Percentiles rank a stretch among this genome's conserved stretches.
Conservation (phyloP, 2,888 invertebrate genomes). For the Stenotaenia linearis region DNA sequence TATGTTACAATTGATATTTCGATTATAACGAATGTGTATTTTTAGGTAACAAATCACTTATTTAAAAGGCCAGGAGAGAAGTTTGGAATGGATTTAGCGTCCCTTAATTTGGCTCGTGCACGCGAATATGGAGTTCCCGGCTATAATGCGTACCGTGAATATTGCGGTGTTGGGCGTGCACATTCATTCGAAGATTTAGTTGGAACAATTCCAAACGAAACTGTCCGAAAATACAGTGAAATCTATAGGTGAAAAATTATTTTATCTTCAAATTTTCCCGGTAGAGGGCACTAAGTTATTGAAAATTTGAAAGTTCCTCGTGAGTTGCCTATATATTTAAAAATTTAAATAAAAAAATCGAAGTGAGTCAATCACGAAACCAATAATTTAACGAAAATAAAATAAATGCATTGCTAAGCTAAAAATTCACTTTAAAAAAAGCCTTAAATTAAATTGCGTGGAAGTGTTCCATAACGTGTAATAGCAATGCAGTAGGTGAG, state of each 20-base stretch:
- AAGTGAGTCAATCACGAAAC: no score
- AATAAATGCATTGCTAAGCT: background rate
- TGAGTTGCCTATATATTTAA: background rate
- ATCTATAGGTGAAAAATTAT: conserved; percentile 38
- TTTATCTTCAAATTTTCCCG: background rate
- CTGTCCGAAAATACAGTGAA: conserved; percentile 40
- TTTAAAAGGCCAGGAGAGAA: conserved; percentile 41
- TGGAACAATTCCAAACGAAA: conserved; percentile 41
- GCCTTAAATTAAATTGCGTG: background rate
- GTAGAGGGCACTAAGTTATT: background rate
- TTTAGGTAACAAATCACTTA: conserved; percentile 41
- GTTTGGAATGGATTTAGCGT: conserved; percentile 42
- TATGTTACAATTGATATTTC: background rate
- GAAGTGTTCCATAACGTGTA: no score
- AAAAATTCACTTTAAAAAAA: background rate
- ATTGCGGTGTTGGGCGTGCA: conserved; percentile 43
- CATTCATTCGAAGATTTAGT: conserved; percentile 40
- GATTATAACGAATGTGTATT: background rate
- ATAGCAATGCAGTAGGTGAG: background rate
- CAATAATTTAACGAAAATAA: no score
- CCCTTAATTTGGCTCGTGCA: conserved; percentile 41
- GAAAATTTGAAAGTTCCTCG: background rate
- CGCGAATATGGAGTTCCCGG: conserved; percentile 42
- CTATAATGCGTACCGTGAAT: conserved; percentile 45
- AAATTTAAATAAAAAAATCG: no score